A percentile compares a stretch with the other conserved stretches of the same genome.
Conservation (phyloP, 2,797 vertebrate genomes). For the Siniperca scherzeri region DNA sequence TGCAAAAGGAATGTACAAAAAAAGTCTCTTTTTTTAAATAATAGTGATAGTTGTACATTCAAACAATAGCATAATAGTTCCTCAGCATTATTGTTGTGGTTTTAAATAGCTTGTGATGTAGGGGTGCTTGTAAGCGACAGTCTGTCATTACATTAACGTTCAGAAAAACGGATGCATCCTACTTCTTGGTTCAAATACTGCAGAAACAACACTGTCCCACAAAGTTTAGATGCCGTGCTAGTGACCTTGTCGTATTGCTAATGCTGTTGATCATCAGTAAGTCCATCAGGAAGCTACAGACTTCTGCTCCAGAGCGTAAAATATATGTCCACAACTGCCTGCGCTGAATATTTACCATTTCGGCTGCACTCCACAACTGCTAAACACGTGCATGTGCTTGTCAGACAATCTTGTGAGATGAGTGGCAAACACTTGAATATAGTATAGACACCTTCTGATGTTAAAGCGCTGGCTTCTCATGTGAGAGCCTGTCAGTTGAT, state of each 20-base stretch:
- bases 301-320: slow-evolving; percentile 34
- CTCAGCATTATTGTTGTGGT: slow-evolving; percentile 81
- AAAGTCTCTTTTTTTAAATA: slow-evolving; percentile 85
- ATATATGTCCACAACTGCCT: not conserved
- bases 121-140: slow-evolving; percentile 63
- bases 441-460: slow-evolving; percentile 24
- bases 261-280: slow-evolving; percentile 39
- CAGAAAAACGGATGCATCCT: slow-evolving; percentile 56
- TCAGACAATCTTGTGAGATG: slow-evolving; percentile 37
- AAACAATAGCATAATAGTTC: slow-evolving; percentile 84
- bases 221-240: slow-evolving; percentile 53
- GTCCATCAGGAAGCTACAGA: slow-evolving; percentile 46
- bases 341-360: slow-evolving; percentile 10
- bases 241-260: slow-evolving; percentile 66
- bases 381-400: slow-evolving; percentile 25
- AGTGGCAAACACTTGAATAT: slow-evolving; percentile 43
- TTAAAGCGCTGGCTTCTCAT: slow-evolving; percentile 48
- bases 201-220: slow-evolving; percentile 62
- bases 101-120: slow-evolving; percentile 83
- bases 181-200: slow-evolving; percentile 57
- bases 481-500: slow-evolving; percentile 42
- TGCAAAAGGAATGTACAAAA: slow-evolving; percentile 84
- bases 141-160: slow-evolving; percentile 49
- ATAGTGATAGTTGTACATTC: slow-evolving; percentile 84
- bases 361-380: slow-evolving; percentile 8